These are phyloP conservation scores for Quiscalus mexicanus DNA, from an alignment of 2,113 vertebrate species.

Conservation along the genomic window DNA sequence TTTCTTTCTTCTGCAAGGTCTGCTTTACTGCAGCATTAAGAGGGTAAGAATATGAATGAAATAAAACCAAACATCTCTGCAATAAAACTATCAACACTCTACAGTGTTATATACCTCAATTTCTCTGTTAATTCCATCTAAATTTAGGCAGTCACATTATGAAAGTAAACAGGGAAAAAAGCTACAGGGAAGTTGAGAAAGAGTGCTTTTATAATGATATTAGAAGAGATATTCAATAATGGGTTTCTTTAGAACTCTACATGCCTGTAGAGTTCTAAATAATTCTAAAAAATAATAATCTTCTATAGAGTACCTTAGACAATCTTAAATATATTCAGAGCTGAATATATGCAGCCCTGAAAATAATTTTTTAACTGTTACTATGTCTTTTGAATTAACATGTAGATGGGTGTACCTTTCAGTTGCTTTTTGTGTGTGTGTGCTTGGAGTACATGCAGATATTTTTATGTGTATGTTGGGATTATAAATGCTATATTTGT, in stretches of 20 bases:
- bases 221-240: background rate
- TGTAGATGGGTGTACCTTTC: background rate
- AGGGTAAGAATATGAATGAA: background rate
- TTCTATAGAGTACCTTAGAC: background rate
- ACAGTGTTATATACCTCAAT: background rate
- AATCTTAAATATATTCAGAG: background rate
- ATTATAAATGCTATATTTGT: background rate
- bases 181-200: background rate
- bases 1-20: background rate
- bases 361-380: background rate
- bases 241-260: background rate
- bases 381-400: background rate
- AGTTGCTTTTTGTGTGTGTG: background rate
- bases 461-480: background rate
- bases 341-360: background rate
- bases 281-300: background rate
- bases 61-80: background rate
- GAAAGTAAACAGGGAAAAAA: background rate
- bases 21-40: background rate
- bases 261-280: background rate
- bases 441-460: background rate
- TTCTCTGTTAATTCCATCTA: background rate
- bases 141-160: background rate
- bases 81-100: background rate
- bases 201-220: background rate